Percentiles rank a stretch among this genome's conserved stretches.
Conservation (phyloP, 2,113 vertebrate genomes). For the Piliocolobus tephrosceles region DNA sequence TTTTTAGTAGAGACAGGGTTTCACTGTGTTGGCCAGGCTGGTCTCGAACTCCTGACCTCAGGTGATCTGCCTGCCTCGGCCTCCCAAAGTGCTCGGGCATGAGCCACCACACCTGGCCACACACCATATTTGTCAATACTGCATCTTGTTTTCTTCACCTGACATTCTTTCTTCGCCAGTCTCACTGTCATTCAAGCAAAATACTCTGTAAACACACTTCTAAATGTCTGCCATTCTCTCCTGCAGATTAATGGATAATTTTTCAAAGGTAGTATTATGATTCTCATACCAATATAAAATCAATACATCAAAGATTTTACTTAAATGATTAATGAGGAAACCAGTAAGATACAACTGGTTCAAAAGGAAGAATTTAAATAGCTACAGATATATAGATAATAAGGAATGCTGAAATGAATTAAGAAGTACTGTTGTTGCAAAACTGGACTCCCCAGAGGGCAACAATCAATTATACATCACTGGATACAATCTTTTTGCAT, state of each 20-base stretch:
- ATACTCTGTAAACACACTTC: not conserved
- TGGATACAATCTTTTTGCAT: not conserved
- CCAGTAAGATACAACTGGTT: not conserved
- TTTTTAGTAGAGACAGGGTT: too few relatives aligned
- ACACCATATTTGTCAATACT: not conserved
- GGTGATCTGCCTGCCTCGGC: too few relatives aligned
- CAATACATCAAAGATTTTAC: not conserved
- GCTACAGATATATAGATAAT: not conserved
- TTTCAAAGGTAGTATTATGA: constrained; percentile 36
- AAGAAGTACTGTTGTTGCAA: not conserved
- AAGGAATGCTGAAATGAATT: not conserved
- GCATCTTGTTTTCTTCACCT: not conserved
- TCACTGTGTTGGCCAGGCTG: too few relatives aligned
- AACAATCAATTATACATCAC: not conserved
- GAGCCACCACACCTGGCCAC: too few relatives aligned
- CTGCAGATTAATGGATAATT: not conserved
- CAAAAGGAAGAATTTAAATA: constrained; percentile 1
- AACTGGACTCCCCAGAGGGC: not conserved
- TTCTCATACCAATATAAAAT: not conserved
- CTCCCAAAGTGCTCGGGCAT: too few relatives aligned
- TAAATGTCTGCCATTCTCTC: not conserved
- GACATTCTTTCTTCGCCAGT: not conserved
- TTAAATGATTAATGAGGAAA: constrained; percentile 4
- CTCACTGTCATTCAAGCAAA: constrained; percentile 35
- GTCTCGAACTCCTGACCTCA: too few relatives aligned